Evolutionary conservation across 2,888 invertebrate genomes (phyloP).

Genomic region (Xestia ashworthii): DNA sequence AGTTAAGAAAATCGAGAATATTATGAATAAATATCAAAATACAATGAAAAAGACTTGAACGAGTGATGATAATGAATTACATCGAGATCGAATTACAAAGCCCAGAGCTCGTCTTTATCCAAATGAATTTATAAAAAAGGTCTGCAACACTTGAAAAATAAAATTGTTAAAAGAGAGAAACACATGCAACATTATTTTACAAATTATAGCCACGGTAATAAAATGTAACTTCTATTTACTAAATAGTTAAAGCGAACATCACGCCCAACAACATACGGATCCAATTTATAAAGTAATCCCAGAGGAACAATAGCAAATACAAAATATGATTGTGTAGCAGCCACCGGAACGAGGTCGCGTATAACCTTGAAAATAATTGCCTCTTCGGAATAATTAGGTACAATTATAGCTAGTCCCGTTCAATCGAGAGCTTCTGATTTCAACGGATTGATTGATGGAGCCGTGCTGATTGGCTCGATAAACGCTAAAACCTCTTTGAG

Average conservation of each 20-base stretch:
- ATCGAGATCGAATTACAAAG: neutral
- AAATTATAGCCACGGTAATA: slow-evolving; percentile 11
- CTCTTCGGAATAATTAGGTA: slow-evolving; percentile 62
- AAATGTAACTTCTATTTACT: slow-evolving; percentile 23
- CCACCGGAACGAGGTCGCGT: slow-evolving; percentile 53
- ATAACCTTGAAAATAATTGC: slow-evolving; percentile 64
- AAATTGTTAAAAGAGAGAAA: neutral
- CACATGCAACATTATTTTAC: neutral
- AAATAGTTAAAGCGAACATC: slow-evolving; percentile 50
- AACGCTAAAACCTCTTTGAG: slow-evolving; percentile 36
- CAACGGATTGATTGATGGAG: slow-evolving; percentile 50
- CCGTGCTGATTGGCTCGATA: slow-evolving; percentile 38
- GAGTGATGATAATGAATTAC: neutral
- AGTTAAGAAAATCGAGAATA: neutral
- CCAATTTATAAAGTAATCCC: slow-evolving; percentile 60
- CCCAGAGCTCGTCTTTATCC: neutral
- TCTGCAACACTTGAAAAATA: neutral
- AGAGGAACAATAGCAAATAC: slow-evolving; percentile 61
- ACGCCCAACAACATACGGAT: slow-evolving; percentile 45
- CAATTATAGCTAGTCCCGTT: slow-evolving; percentile 39
- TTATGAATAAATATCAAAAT: neutral
- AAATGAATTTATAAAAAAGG: neutral
- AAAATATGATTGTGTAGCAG: slow-evolving; percentile 61
- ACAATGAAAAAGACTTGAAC: neutral
- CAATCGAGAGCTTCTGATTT: slow-evolving; percentile 40